Percentiles rank a stretch among this genome's conserved stretches.
Evolutionary conservation across 1,140 invertebrate species (phyloP).

Genomic region (Brachionus angularis): DNA sequence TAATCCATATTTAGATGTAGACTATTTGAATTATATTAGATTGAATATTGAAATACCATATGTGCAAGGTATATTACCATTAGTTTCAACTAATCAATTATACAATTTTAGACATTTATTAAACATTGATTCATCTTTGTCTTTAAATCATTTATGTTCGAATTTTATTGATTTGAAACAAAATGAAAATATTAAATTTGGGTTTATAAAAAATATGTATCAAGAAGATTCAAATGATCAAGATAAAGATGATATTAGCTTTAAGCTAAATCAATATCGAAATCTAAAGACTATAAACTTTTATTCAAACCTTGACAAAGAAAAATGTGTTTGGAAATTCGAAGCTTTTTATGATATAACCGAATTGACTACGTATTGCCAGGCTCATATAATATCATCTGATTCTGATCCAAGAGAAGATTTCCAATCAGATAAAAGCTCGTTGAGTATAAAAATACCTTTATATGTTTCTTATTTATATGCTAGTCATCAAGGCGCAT

Average conservation of each 20-base stretch:
- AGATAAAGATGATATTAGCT: background rate
- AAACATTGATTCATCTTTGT: conserved; percentile 55
- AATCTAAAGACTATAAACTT: conserved; percentile 53
- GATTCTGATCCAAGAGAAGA: conserved; percentile 57
- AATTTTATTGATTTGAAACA: conserved; percentile 55
- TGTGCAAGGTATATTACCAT: conserved; percentile 59
- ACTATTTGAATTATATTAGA: conserved; percentile 58
- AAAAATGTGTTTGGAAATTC: conserved; percentile 60
- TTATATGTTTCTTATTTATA: conserved; percentile 60
- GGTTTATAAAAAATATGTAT: conserved; percentile 50
- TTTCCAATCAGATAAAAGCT: conserved; percentile 54
- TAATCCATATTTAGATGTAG: conserved; percentile 48
- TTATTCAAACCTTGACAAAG: conserved; percentile 59
- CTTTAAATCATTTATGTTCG: conserved; percentile 58
- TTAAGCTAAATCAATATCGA: no score
- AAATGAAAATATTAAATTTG: conserved; percentile 47
- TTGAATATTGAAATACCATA: conserved; percentile 59
- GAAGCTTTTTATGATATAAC: conserved; percentile 60
- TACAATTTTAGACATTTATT: conserved; percentile 58
- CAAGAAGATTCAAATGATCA: background rate
- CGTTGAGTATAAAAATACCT: conserved; percentile 58
- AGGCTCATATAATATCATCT: conserved; percentile 52
- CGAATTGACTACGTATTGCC: conserved; percentile 59
- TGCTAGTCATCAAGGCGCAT: conserved; percentile 54
- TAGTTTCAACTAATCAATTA: conserved; percentile 60